Conservation (phyloP, 2,113 vertebrate genomes). For the Gorsachius goisagi region DNA sequence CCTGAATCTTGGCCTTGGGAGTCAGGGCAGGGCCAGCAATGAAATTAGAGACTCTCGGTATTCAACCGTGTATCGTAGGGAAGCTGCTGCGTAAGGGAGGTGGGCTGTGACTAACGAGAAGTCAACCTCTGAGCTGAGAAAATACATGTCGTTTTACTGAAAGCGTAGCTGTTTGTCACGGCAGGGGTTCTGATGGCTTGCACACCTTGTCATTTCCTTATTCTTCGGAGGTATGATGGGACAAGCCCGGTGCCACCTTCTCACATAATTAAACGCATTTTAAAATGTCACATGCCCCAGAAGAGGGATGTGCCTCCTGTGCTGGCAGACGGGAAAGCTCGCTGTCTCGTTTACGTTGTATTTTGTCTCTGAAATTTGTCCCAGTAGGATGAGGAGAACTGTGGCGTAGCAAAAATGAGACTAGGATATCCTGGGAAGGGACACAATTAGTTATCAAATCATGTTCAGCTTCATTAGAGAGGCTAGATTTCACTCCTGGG, state of each 20-base stretch:
- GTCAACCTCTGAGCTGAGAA: not conserved
- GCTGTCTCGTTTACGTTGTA: not conserved
- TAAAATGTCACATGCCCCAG: fast-evolving
- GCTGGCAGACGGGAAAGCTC: not conserved
- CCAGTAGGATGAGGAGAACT: not conserved
- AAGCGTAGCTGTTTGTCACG: not conserved
- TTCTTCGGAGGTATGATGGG: not conserved
- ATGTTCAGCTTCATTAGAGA: not conserved
- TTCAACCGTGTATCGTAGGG: not conserved
- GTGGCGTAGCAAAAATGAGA: not conserved
- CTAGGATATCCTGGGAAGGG: not conserved
- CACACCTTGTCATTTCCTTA: not conserved
- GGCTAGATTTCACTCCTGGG: not conserved
- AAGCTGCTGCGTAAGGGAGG: not conserved
- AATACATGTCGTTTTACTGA: not conserved
- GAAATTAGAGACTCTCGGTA: not conserved
- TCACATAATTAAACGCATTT: not conserved
- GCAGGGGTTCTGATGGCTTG: not conserved
- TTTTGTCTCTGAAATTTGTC: not conserved
- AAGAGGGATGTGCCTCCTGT: not conserved
- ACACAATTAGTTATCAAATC: not conserved
- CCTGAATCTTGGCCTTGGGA: not conserved
- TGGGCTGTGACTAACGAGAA: not conserved
- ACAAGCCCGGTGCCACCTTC: not conserved
- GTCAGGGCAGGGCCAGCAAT: not conserved